Percentiles rank a stretch among this genome's conserved stretches.
These are phyloP conservation scores for Salvelinus namaycush DNA, from an alignment of 2,113 vertebrate species.

Conservation along the genomic window DNA sequence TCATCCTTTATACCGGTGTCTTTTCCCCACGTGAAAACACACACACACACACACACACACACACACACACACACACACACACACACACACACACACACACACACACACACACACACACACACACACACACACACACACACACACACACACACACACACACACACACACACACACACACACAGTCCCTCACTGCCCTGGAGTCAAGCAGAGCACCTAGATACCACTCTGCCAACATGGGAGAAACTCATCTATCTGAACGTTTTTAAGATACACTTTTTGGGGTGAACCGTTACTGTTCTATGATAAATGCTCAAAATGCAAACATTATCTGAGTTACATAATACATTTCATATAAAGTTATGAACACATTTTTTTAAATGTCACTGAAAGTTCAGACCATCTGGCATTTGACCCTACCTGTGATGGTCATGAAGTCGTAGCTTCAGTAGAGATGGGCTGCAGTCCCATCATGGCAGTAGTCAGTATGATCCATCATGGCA, in stretches of 20 bases:
- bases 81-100: too few species aligned
- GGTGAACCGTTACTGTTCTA: neutral
- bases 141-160: too few species aligned
- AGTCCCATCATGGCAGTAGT: neutral
- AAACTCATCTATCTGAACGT: neutral
- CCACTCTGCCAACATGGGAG: neutral
- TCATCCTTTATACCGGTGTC: constrained; percentile 91
- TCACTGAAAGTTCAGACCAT: too few species aligned
- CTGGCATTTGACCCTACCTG: neutral
- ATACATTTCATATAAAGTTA: neutral
- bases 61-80: too few species aligned
- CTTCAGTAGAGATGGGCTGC: too few species aligned
- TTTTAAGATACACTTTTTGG: too few species aligned
- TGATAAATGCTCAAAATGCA: neutral
- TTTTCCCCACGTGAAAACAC: constrained; percentile 81
- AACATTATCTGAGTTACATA: neutral
- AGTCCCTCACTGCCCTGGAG: neutral
- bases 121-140: too few species aligned
- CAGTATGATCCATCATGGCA: neutral
- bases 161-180: too few species aligned
- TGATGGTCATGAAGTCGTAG: neutral
- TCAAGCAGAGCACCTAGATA: constrained; percentile 4
- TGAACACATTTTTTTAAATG: too few species aligned
- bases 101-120: too few species aligned
- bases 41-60: neutral